Percentiles rank a stretch among this genome's conserved stretches.
phyloP scores from a whole-genome alignment of 2,113 vertebrate genomes.

The Haplochromis burtoni region DNA sequence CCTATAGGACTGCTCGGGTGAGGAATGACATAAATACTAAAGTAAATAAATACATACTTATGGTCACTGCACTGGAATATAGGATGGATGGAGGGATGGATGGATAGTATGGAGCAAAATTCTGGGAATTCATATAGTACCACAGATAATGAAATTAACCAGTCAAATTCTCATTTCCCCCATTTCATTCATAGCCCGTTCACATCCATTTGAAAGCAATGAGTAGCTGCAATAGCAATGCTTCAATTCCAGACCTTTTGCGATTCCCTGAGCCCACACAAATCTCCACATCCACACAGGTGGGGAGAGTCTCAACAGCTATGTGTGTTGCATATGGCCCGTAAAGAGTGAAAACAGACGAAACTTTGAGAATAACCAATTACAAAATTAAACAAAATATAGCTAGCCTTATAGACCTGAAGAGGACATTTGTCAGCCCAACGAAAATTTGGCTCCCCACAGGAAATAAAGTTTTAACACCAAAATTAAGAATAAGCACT shows the following conservation, averaged over 20 bases:
- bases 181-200: not conserved
- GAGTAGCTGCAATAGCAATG: not conserved
- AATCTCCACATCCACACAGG: not conserved
- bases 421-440: constrained; percentile 6
- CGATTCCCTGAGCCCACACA: not conserved
- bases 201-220: not conserved
- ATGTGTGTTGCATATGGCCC: constrained; percentile 32
- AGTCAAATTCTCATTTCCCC: not conserved
- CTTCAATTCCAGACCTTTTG: not conserved
- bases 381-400: constrained; percentile 41
- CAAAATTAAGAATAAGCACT: not conserved
- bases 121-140: not conserved
- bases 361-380: constrained; percentile 25
- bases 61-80: not conserved
- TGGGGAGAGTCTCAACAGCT: not conserved
- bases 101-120: not conserved
- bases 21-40: not conserved
- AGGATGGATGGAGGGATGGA: not conserved
- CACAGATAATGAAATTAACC: not conserved
- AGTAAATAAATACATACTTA: constrained; percentile 23
- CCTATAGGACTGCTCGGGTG: not conserved
- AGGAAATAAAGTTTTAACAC: not conserved
- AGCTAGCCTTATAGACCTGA: constrained; percentile 5
- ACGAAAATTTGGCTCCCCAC: not conserved
- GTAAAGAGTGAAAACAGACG: not conserved